A percentile compares a stretch with the other conserved stretches of the same genome.
Conservation (phyloP, 2,113 vertebrate genomes). For the Ailurus styani region DNA sequence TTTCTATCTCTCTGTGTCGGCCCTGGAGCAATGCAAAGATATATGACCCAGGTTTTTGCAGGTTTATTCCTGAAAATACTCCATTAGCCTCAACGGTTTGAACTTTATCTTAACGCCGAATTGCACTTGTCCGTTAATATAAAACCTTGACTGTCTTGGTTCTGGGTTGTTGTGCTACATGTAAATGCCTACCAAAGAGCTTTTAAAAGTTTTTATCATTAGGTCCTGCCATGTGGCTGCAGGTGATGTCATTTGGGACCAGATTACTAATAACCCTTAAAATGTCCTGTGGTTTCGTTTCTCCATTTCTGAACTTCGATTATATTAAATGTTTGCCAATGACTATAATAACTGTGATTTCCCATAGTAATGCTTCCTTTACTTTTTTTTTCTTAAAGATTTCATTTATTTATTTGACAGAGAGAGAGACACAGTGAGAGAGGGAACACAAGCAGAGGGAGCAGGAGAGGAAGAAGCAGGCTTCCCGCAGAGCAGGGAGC, state of each 20-base stretch:
- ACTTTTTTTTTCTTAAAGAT: no score
- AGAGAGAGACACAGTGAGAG: no score
- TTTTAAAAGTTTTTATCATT: not conserved
- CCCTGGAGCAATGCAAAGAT: conserved; percentile 43
- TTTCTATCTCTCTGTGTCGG: not conserved
- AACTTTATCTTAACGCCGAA: conserved; percentile 40
- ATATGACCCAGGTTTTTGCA: not conserved
- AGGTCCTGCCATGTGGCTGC: not conserved
- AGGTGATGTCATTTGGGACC: not conserved
- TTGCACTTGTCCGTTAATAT: conserved; percentile 25
- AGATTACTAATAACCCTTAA: not conserved
- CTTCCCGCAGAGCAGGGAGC: no score
- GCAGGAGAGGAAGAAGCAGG: no score
- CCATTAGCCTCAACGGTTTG: conserved; percentile 22
- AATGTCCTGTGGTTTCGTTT: not conserved
- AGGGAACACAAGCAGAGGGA: no score
- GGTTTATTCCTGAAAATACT: conserved; percentile 54
- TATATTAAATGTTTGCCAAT: not conserved
- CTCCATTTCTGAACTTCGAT: not conserved
- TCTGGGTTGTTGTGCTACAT: not conserved
- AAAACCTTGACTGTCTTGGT: not conserved
- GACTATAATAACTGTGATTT: not conserved
- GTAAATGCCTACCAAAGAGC: not conserved
- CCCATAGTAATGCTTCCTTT: not conserved
- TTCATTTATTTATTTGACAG: no score